phyloP scores from a whole-genome alignment of 2,888 invertebrate genomes.

The Leucophora obtusa region DNA sequence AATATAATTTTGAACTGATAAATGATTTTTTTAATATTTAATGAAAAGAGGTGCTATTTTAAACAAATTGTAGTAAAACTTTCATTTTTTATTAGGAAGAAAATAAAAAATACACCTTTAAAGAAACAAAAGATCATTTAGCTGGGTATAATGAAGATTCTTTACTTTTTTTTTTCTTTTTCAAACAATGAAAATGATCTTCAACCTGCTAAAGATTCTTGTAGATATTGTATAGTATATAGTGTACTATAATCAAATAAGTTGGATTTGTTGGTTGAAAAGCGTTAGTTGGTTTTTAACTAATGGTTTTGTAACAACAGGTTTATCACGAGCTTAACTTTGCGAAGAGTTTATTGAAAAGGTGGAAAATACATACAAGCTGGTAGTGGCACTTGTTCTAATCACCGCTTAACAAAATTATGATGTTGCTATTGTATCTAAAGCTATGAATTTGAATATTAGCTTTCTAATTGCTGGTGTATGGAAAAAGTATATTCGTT shows the following conservation, averaged over 20 bases:
- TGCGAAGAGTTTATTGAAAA: background rate
- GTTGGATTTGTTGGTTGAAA: background rate
- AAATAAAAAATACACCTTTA: background rate
- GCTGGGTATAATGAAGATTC: background rate
- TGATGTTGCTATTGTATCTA: constrained; percentile 31
- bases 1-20: background rate
- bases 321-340: constrained; percentile 28
- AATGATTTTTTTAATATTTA: background rate
- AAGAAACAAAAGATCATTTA: background rate
- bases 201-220: constrained; percentile 1
- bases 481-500: constrained; percentile 1
- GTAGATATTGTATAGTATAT: background rate
- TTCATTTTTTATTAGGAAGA: constrained; percentile 46
- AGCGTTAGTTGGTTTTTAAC: constrained; percentile 5
- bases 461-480: background rate
- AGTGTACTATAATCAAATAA: background rate
- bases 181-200: constrained; percentile 5
- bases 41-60: background rate
- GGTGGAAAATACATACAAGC: background rate
- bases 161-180: constrained; percentile 6
- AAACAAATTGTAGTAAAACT: constrained; percentile 15
- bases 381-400: constrained; percentile 25
- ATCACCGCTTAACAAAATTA: constrained; percentile 26
- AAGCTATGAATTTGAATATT: background rate
- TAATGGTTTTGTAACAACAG: constrained; percentile 21